phyloP scores from a whole-genome alignment of 2,797 vertebrate species.

The Takifugu ocellatus region DNA sequence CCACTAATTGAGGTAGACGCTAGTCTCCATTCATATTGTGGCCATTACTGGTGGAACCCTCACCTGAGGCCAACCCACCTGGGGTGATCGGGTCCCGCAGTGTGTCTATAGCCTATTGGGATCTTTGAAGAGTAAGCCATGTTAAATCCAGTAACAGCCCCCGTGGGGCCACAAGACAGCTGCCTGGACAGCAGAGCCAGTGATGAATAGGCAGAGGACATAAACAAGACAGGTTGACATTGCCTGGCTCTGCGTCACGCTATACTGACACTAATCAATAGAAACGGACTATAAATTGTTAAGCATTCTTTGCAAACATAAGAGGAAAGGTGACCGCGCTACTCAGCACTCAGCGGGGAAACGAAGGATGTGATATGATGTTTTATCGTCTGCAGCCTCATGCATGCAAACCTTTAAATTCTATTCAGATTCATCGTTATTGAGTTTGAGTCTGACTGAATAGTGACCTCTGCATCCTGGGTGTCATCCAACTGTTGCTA shows the following conservation, averaged over 20 bases:
- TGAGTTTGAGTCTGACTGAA: slow-evolving; percentile 5
- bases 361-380: slow-evolving; percentile 25
- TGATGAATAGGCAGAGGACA: slow-evolving; percentile 25
- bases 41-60: too few species aligned
- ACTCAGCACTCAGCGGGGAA: slow-evolving; percentile 20
- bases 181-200: slow-evolving; percentile 15
- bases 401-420: slow-evolving; percentile 53
- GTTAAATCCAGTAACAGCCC: too few species aligned
- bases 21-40: too few species aligned
- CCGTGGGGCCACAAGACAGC: slow-evolving; percentile 11
- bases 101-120: too few species aligned
- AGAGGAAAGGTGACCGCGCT: slow-evolving; percentile 8
- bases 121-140: too few species aligned
- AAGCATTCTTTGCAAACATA: slow-evolving; percentile 6
- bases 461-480: slow-evolving; percentile 13
- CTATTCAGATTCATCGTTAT: slow-evolving; percentile 57
- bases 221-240: slow-evolving; percentile 17
- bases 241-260: slow-evolving; percentile 13
- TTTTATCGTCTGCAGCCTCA: slow-evolving; percentile 12
- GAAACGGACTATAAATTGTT: background rate
- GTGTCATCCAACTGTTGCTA: slow-evolving; percentile 17
- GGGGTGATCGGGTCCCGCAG: too few species aligned
- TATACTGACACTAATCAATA: slow-evolving; percentile 24
- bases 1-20: background rate
- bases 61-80: too few species aligned